Conservation (phyloP, 2,797 vertebrate genomes). For the Bradypodion pumilum region DNA sequence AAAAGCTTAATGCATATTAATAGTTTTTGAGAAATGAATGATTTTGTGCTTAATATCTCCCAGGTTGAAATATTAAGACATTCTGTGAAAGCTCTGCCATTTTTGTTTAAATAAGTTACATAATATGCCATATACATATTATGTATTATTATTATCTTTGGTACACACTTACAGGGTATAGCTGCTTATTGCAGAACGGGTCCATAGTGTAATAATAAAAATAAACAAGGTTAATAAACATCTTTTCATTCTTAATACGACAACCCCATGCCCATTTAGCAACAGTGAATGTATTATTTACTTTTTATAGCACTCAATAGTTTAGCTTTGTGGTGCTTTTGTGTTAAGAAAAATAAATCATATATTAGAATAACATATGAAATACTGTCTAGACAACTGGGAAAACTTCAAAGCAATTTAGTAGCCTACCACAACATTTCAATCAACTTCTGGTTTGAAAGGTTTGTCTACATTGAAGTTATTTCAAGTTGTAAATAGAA, state of each 20-base stretch:
- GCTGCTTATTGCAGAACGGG: slow-evolving; percentile 69
- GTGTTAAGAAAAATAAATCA: neutral
- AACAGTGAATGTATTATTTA: neutral
- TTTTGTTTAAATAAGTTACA: slow-evolving; percentile 35
- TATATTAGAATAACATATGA: slow-evolving; percentile 7
- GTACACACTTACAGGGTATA: slow-evolving; percentile 74
- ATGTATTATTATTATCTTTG: neutral
- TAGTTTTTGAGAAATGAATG: neutral
- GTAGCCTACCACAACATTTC: neutral
- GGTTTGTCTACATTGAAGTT: neutral
- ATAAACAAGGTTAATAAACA: slow-evolving; percentile 72
- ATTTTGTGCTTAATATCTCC: slow-evolving; percentile 13
- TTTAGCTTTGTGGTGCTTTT: neutral
- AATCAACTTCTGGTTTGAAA: neutral
- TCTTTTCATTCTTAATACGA: neutral
- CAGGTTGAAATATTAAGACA: neutral
- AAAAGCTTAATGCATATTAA: slow-evolving; percentile 4
- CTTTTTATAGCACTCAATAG: neutral
- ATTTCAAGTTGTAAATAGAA: neutral
- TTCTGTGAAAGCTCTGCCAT: slow-evolving; percentile 53
- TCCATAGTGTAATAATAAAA: slow-evolving; percentile 71
- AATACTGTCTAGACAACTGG: neutral
- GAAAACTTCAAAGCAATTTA: too few relatives aligned
- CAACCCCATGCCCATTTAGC: neutral
- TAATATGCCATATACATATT: neutral